phyloP scores from a whole-genome alignment of 2,113 vertebrate genomes.

The Chaenogobius annularis region DNA sequence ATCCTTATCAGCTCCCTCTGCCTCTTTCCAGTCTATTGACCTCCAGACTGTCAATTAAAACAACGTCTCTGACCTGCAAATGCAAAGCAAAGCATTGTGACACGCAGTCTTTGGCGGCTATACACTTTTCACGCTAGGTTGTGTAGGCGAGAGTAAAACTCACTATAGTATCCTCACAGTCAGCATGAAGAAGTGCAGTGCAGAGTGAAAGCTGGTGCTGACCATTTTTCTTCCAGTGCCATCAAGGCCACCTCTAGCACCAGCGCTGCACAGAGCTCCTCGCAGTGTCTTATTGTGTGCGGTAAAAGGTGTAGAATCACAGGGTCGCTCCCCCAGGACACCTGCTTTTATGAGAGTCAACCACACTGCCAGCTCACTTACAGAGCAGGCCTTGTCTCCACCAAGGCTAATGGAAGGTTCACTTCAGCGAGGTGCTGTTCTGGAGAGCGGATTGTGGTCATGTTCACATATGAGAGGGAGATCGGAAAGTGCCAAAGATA shows the following conservation, averaged over 20 bases:
- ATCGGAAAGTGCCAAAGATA: too few species aligned
- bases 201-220: conserved; percentile 64
- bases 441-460: background rate
- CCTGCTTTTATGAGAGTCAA: conserved; percentile 64
- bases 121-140: background rate
- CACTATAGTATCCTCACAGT: conserved; percentile 60
- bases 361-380: conserved; percentile 53
- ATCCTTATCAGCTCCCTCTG: conserved; percentile 2
- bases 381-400: background rate
- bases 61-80: background rate
- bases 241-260: conserved; percentile 54
- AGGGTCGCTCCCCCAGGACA: conserved; percentile 48
- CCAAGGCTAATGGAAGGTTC: background rate
- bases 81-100: background rate
- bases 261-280: conserved; percentile 33
- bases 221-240: conserved; percentile 65
- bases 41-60: background rate
- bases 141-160: conserved; percentile 22
- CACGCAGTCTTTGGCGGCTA: conserved; percentile 24
- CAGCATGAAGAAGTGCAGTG: conserved; percentile 57
- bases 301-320: conserved; percentile 56
- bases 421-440: background rate
- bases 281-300: conserved; percentile 54
- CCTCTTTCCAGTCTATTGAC: background rate
- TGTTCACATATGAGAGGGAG: too few species aligned